Evolutionary conservation across 2,797 vertebrate species (phyloP).

Genomic region (Epinephelus coioides): DNA sequence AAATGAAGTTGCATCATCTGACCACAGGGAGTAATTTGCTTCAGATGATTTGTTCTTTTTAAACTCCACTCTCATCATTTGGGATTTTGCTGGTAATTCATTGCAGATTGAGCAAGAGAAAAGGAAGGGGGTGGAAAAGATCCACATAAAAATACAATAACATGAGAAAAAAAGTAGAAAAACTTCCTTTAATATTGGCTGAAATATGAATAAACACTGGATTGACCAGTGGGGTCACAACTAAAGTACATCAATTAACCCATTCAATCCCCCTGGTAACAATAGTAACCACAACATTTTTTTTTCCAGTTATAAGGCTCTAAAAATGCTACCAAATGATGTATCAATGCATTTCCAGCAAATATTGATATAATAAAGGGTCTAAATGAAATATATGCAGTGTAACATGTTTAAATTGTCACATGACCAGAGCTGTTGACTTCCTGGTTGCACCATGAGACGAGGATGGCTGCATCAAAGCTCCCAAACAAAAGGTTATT

Average conservation of each 20-base stretch:
- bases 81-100: slow-evolving; percentile 31
- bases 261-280: too few species aligned
- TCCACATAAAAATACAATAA: not conserved
- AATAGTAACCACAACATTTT: too few species aligned
- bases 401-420: too few species aligned
- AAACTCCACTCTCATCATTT: slow-evolving; percentile 5
- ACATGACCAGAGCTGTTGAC: too few species aligned
- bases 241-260: not conserved
- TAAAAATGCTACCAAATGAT: too few species aligned
- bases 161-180: not conserved
- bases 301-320: too few species aligned
- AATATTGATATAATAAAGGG: too few species aligned
- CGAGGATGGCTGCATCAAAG: too few species aligned
- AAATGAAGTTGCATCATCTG: slow-evolving; percentile 31
- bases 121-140: not conserved
- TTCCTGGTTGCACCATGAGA: too few species aligned
- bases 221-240: not conserved
- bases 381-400: too few species aligned
- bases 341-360: too few species aligned
- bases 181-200: not conserved
- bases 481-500: too few species aligned
- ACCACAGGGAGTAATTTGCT: slow-evolving; percentile 26
- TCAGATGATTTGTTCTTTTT: slow-evolving; percentile 14
- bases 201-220: not conserved
- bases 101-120: slow-evolving; percentile 22